Base-by-base conservation (phyloP, 2,888 invertebrate genomes). In the Bedellia somnulentella region DNA sequence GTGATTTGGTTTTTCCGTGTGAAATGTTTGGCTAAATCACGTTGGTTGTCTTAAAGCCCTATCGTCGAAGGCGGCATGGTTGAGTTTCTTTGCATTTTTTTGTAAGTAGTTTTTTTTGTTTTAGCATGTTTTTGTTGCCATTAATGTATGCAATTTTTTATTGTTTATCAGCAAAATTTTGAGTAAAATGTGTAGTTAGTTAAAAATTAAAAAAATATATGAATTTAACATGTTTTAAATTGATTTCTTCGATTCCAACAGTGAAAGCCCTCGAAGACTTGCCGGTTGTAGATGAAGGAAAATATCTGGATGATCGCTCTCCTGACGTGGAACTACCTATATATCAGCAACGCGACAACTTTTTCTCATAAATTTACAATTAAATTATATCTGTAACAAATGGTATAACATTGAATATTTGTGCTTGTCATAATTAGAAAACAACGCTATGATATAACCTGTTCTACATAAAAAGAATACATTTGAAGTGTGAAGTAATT, bases 321-420 rank as follows among this genome's bases (percentile, higher is more conserved):
- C 90, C 91, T 22, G 83, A 84, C 44, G 85, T 86, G 32, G 84
- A 89, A 54, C 78, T 91, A 55, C 91, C 91, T 31, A 80, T 91
- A 39, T 89, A 88, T 55, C 91, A 92, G 62, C 90, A 91, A 63
- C 81, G 91, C 52, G 89, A 91, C 53, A 91, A 91, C 61, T 90
- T 83, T 73, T 89, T 86, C 58, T 79, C 80, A 36, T 82, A 75
- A 66, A 42, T 10, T 10, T n/a, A 11, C 21, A 22, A 42, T 16
- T 11, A 23, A 8, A 29, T 15, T 27, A 18, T 22, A 13, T 13
- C 23, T 21, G 31, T 14, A 15, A 15, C n/a, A 15, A 11, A 6
- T 30, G 21, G 13, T 16, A 30, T 24, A 14, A 14, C 5, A 17
- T 14, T 30, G 24, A 30, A 18, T 25, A 21, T 8, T 17, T 16